phyloP scores from a whole-genome alignment of 1,140 invertebrate species.

The Battus philenor region DNA sequence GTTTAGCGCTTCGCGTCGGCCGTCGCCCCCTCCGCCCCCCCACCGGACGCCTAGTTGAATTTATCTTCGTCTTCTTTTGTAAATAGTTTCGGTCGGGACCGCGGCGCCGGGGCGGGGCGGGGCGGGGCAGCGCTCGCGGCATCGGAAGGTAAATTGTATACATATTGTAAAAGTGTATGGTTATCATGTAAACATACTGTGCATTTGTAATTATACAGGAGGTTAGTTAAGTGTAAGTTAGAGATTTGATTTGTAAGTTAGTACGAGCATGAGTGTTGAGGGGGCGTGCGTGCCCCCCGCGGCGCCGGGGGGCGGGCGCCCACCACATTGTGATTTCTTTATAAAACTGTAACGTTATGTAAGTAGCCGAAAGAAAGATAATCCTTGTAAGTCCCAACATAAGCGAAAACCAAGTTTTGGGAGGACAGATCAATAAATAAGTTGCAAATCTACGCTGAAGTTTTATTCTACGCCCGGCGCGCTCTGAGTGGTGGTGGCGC shows the following conservation, averaged over 20 bases:
- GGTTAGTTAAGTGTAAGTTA: conserved; percentile 55
- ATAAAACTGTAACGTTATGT: conserved; percentile 71
- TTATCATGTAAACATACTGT: conserved; percentile 65
- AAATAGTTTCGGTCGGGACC: conserved; percentile 31
- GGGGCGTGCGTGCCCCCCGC: conserved; percentile 25
- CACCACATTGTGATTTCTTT: conserved; percentile 70
- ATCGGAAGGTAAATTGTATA: conserved; percentile 52
- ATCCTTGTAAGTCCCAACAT: conserved; percentile 70
- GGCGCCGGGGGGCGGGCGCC: conserved; percentile 26
- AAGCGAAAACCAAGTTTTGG: conserved; percentile 63
- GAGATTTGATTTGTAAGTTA: conserved; percentile 61
- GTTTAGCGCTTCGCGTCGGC: conserved; percentile 28
- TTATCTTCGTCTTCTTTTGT: conserved; percentile 33
- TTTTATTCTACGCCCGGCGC: conserved; percentile 52
- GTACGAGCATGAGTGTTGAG: conserved; percentile 19
- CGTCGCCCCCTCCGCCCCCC: conserved; percentile 24
- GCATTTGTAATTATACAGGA: conserved; percentile 71
- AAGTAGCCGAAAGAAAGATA: conserved; percentile 70
- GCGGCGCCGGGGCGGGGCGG: conserved; percentile 1
- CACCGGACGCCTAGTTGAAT: conserved; percentile 46
- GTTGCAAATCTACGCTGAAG: conserved; percentile 59
- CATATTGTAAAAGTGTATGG: conserved; percentile 65
- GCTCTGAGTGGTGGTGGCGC: no score
- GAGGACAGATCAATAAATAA: conserved; percentile 73
- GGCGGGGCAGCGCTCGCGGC: conserved; percentile 17